Evolutionary conservation across 2,797 vertebrate genomes (phyloP).

Genomic region (Sciurus vulgaris): DNA sequence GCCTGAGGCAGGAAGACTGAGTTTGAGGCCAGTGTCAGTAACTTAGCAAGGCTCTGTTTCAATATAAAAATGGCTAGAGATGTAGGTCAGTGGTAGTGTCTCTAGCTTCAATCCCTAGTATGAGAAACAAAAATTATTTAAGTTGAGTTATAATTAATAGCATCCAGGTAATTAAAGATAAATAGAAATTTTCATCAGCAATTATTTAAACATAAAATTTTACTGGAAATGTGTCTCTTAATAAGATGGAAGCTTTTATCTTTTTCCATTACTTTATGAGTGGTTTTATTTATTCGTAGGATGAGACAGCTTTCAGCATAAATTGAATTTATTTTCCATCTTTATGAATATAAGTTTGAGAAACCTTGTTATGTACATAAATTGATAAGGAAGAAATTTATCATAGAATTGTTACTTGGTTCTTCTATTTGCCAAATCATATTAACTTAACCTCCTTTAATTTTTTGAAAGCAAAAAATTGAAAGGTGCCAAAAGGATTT

Average conservation of each 20-base stretch:
- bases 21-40: too few relatives aligned
- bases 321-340: constrained; percentile 27
- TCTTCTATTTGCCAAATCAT: constrained; percentile 31
- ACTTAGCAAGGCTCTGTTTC: too few relatives aligned
- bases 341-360: constrained; percentile 39
- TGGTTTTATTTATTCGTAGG: constrained; percentile 44
- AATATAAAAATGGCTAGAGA: too few relatives aligned
- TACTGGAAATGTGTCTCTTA: constrained; percentile 31
- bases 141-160: neutral
- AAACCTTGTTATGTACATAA: constrained; percentile 23
- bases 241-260: constrained; percentile 21
- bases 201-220: constrained; percentile 45
- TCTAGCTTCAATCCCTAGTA: too few relatives aligned
- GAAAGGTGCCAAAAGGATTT: constrained; percentile 9
- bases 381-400: constrained; percentile 5
- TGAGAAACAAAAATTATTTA: neutral
- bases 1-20: too few relatives aligned
- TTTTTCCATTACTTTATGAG: neutral
- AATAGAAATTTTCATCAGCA: constrained; percentile 26
- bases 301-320: neutral
- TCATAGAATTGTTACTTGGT: neutral
- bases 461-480: constrained; percentile 11
- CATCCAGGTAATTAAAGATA: neutral
- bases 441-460: neutral
- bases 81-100: too few relatives aligned